Evolutionary conservation across 2,888 invertebrate genomes (phyloP).

Genomic region (Nymphalis c-album): DNA sequence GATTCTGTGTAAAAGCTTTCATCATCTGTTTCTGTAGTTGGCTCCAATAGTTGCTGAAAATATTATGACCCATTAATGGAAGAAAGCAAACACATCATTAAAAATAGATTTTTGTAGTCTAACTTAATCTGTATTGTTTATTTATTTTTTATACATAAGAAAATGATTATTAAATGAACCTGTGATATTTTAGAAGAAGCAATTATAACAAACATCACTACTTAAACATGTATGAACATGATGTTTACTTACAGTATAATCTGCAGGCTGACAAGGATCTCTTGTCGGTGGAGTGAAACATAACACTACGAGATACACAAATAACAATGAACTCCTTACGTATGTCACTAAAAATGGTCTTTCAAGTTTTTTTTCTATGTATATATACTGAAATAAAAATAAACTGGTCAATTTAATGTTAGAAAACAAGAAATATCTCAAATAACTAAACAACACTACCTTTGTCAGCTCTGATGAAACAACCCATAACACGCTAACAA

Average conservation of each 20-base stretch:
- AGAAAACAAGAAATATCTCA: background rate
- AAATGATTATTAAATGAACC: too few relatives aligned
- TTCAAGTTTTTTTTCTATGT: slow-evolving; percentile 90
- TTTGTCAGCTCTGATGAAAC: slow-evolving; percentile 96
- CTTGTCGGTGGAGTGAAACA: slow-evolving; percentile 95
- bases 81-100: background rate
- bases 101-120: too few relatives aligned
- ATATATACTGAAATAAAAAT: slow-evolving; percentile 89
- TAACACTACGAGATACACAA: slow-evolving; percentile 93
- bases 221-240: too few relatives aligned
- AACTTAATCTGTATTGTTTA: background rate
- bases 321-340: slow-evolving; percentile 96
- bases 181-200: too few relatives aligned
- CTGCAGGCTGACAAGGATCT: slow-evolving; percentile 88
- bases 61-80: background rate
- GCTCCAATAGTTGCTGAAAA: slow-evolving; percentile 80
- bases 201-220: too few relatives aligned
- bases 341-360: slow-evolving; percentile 98
- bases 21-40: slow-evolving; percentile 89
- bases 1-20: slow-evolving; percentile 88
- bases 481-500: slow-evolving; percentile 98
- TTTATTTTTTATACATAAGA: too few relatives aligned
- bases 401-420: background rate
- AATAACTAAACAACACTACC: slow-evolving; percentile 75
- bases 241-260: slow-evolving; percentile 84